Base-by-base conservation (phyloP, 2,113 vertebrate species). In the Anolis sagrei region DNA sequence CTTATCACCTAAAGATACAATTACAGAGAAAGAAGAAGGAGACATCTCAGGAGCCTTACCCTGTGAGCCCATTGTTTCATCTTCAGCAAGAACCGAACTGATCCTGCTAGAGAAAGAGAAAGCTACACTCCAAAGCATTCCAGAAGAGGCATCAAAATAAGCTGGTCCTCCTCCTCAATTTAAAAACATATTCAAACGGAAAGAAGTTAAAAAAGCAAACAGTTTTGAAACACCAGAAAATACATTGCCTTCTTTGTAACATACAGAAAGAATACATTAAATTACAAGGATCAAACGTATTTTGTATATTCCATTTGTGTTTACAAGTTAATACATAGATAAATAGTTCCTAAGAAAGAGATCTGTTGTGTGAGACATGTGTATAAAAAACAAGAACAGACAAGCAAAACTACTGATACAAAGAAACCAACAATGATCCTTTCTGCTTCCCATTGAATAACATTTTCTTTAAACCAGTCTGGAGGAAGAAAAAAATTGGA, bases 41-140 rank as follows among this genome's bases (percentile, higher is more conserved):
- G 90, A 80, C 74, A 76, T 0, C 4, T 81, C 19, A 0, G 79
- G 6, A 25, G 64, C 68, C 0, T 70, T 78, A 10, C 51, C 85
- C 82, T 86, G 84, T 75, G 19, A 49, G 44, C 70, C 2, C 34
- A 87, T 90, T 0, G 90, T 93, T 88, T 90, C 94, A 1, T 93
- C 96, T 61, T 83, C 84, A 7, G 95, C 93, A 44, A 94, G 95
- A 91, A 95, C 95, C 3, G 94, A 95, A 85, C 69, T 94, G 7
- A 92, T 92, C 36, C 86, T 94, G 82, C 36, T 89, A 87, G 94
- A 96, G 79, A 80, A 89, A 70, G 23, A 78, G 48, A 87, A 86
- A 49, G 68, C 83, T 0, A 5, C 44, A 5, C 74, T 70, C 4
- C 66, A 73, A 49, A 66, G 70, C 32, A 61, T 51, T 49, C 68